These are phyloP conservation scores for Ptychochromis oligacanthus DNA, from an alignment of 2,113 vertebrate genomes.

Conservation along the genomic window DNA sequence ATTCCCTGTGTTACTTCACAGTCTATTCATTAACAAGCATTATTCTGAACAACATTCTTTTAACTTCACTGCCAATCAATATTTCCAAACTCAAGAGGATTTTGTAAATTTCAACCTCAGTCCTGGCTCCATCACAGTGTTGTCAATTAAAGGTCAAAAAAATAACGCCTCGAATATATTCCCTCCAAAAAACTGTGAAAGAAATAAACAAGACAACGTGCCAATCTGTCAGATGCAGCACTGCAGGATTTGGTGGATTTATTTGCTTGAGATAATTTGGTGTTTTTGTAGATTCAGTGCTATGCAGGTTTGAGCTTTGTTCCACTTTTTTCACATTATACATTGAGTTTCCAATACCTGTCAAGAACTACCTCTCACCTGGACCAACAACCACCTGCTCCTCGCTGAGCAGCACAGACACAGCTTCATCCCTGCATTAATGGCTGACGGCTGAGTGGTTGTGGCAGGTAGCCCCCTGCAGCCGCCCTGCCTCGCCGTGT, in stretches of 20 bases:
- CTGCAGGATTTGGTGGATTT: conserved; percentile 29
- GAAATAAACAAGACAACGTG: conserved; percentile 6
- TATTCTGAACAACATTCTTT: conserved; percentile 32
- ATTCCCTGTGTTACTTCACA: background rate
- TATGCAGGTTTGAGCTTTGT: background rate
- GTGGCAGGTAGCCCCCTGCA: conserved; percentile 16
- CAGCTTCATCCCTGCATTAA: conserved; percentile 13
- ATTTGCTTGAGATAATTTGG: conserved; percentile 14
- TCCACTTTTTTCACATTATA: background rate
- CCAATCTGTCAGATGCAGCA: background rate
- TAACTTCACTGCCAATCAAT: conserved; percentile 24
- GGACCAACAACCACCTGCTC: conserved; percentile 35
- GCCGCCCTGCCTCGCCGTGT: background rate
- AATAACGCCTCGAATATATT: conserved; percentile 17
- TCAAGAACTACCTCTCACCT: conserved; percentile 24
- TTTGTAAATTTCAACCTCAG: background rate
- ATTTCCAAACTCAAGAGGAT: conserved; percentile 7
- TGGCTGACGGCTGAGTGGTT: conserved; percentile 21
- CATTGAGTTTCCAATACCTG: background rate
- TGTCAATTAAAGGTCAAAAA: conserved; percentile 31
- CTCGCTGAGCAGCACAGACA: background rate
- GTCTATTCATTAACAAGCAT: conserved; percentile 19
- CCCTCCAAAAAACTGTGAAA: background rate
- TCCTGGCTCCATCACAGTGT: background rate
- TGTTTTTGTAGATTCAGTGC: background rate